Evolutionary conservation across 2,113 vertebrate species (phyloP).

Genomic region (Macquaria ambigua): DNA sequence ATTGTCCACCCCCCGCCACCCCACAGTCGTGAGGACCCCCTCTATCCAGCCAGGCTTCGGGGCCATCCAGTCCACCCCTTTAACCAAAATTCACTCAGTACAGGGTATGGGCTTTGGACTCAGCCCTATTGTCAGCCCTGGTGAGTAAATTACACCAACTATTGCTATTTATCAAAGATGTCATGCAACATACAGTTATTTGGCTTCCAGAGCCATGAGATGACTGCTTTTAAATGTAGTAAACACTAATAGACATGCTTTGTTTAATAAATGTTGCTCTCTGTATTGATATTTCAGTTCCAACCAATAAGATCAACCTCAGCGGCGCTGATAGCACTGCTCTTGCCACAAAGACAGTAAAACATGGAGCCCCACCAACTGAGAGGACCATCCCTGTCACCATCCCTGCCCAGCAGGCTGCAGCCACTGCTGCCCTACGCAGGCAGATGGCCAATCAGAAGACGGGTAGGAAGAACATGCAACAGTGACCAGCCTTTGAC

Average conservation of each 20-base stretch:
- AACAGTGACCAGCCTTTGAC: neutral
- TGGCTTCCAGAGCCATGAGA: neutral
- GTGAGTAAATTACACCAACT: slow-evolving; percentile 64
- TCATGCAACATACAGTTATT: neutral
- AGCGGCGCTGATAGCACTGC: slow-evolving; percentile 93
- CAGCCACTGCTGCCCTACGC: slow-evolving; percentile 90
- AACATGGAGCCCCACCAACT: slow-evolving; percentile 89
- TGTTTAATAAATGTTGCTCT: neutral
- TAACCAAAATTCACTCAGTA: slow-evolving; percentile 83
- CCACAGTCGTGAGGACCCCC: slow-evolving; percentile 89
- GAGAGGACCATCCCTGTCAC: slow-evolving; percentile 83
- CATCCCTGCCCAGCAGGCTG: slow-evolving; percentile 92
- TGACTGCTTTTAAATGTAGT: neutral
- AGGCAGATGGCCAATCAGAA: slow-evolving; percentile 93
- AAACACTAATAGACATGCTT: neutral
- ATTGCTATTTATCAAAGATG: neutral
- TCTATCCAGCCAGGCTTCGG: slow-evolving; percentile 90
- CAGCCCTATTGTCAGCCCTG: slow-evolving; percentile 73
- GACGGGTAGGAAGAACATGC: slow-evolving; percentile 83
- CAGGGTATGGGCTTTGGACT: slow-evolving; percentile 68
- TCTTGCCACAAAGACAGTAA: slow-evolving; percentile 95
- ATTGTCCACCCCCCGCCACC: slow-evolving; percentile 83
- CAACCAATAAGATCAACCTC: slow-evolving; percentile 83
- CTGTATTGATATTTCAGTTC: slow-evolving; percentile 63
- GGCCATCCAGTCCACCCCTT: slow-evolving; percentile 82